Evolutionary conservation across 2,888 invertebrate genomes (phyloP).

Genomic region (Watsonalla cultraria): DNA sequence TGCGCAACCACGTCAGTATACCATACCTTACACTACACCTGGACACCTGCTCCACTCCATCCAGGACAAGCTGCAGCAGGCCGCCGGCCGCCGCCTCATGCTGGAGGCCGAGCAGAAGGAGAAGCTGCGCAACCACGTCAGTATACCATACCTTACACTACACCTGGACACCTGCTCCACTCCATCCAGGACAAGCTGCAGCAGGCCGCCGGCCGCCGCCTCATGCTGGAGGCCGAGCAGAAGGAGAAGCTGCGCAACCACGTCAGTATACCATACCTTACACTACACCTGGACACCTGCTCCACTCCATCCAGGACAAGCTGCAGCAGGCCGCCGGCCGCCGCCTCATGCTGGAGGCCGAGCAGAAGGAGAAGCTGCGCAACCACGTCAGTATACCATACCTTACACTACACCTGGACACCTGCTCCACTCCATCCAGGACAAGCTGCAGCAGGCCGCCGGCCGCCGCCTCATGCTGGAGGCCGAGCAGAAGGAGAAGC

Average conservation of each 20-base stretch:
- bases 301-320: slow-evolving; percentile 79
- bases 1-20: slow-evolving; percentile 85
- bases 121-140: slow-evolving; percentile 87
- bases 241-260: slow-evolving; percentile 87
- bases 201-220: slow-evolving; percentile 82
- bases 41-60: slow-evolving; percentile 62
- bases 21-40: no score
- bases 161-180: slow-evolving; percentile 12
- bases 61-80: slow-evolving; percentile 74
- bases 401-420: no score
- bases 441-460: slow-evolving; percentile 74
- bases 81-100: slow-evolving; percentile 84
- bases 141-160: slow-evolving; percentile 35
- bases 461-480: slow-evolving; percentile 86
- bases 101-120: slow-evolving; percentile 88
- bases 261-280: slow-evolving; percentile 71
- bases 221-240: slow-evolving; percentile 86
- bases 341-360: slow-evolving; percentile 85
- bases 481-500: slow-evolving; percentile 87
- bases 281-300: no score
- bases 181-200: slow-evolving; percentile 80
- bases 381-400: slow-evolving; percentile 81
- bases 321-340: slow-evolving; percentile 80
- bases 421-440: slow-evolving; percentile 76
- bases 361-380: slow-evolving; percentile 87